These are phyloP conservation scores for Ivindomyrus marchei DNA, from an alignment of 2,113 vertebrate species.

Conservation along the genomic window DNA sequence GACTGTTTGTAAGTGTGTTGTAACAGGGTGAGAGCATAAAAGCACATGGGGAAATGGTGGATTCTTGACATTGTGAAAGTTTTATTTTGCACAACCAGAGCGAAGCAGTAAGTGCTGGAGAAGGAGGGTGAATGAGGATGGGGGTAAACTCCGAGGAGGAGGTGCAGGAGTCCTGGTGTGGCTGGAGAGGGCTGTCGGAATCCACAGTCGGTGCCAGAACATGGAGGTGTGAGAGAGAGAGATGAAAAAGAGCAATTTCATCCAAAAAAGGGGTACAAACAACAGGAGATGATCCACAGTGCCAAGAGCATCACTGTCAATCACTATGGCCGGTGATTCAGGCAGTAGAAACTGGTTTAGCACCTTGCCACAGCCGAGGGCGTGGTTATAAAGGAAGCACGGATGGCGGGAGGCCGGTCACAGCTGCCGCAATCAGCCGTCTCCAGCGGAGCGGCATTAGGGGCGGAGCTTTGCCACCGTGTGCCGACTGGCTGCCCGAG, in stretches of 20 bases:
- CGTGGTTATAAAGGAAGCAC: background rate
- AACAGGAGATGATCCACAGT: background rate
- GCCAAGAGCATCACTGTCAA: background rate
- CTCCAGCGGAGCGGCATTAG: background rate
- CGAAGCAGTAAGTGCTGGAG: background rate
- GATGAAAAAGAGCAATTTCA: background rate
- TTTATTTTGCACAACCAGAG: background rate
- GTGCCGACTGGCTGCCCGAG: background rate
- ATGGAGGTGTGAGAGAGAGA: background rate
- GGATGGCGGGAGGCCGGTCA: background rate
- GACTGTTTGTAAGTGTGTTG: background rate
- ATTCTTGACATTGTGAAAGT: background rate
- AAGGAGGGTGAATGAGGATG: background rate
- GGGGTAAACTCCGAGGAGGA: background rate
- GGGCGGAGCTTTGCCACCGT: background rate
- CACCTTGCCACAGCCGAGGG: background rate
- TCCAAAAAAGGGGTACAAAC: background rate
- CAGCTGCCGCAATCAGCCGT: background rate
- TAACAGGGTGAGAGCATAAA: background rate
- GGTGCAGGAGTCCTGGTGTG: background rate
- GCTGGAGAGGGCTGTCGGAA: background rate
- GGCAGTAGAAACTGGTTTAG: background rate
- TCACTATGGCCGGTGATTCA: background rate
- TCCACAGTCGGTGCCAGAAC: background rate
- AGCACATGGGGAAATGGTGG: background rate